Percentiles rank a stretch among this genome's conserved stretches.
Evolutionary conservation across 2,113 vertebrate species (phyloP).

Genomic region (Pseudopipra pipra): DNA sequence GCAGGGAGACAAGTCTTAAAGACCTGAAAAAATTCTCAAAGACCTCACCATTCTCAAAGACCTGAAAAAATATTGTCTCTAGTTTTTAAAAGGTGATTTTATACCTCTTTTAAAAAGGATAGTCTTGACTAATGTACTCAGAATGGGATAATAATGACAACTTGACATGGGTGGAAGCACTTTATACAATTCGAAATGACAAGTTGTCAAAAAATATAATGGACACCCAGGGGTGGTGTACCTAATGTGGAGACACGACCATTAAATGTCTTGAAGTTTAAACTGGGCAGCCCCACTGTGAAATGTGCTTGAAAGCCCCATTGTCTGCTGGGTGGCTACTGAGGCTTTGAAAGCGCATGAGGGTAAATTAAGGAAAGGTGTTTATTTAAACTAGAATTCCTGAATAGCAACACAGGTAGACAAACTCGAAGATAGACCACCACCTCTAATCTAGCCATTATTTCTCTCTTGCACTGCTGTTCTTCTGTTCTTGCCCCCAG

Average conservation of each 20-base stretch:
- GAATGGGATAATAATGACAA: background rate
- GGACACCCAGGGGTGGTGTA: background rate
- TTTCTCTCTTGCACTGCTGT: background rate
- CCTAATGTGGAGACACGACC: background rate
- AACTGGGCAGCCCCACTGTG: background rate
- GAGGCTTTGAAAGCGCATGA: background rate
- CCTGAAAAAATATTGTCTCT: background rate
- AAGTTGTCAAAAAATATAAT: slow-evolving; percentile 27
- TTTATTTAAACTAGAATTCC: background rate
- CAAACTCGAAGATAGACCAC: background rate
- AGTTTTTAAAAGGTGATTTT: background rate
- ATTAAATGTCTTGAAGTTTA: background rate
- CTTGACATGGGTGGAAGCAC: background rate
- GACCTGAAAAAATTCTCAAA: background rate
- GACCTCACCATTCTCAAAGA: background rate
- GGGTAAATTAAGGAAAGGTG: background rate
- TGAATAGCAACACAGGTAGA: background rate
- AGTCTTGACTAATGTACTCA: background rate
- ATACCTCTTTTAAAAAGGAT: background rate
- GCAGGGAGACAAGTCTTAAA: background rate
- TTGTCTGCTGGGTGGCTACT: background rate
- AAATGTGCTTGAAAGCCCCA: background rate
- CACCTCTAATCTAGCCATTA: background rate
- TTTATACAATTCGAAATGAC: slow-evolving; percentile 4
- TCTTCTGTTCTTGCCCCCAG: background rate